A percentile compares a stretch with the other conserved stretches of the same genome.
Conservation (phyloP, 1,140 invertebrate genomes). For the Mactra quadrangularis region DNA sequence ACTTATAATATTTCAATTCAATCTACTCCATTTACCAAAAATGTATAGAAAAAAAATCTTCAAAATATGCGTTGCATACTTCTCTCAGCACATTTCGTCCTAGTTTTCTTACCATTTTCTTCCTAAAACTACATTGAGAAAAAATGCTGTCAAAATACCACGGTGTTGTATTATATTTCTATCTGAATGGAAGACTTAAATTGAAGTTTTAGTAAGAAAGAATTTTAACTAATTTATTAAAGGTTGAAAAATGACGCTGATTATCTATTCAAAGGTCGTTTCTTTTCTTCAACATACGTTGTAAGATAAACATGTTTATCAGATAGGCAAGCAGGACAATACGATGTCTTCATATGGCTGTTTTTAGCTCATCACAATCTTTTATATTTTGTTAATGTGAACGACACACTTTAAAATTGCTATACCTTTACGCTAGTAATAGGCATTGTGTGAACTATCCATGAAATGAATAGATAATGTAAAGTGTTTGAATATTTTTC, state of each 20-base stretch:
- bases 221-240: slow-evolving; percentile 27
- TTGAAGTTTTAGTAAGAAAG: slow-evolving; percentile 1
- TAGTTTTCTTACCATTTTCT: too few relatives aligned
- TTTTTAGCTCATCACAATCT: slow-evolving; percentile 14
- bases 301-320: slow-evolving; percentile 51
- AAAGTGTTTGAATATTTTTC: slow-evolving; percentile 25
- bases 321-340: slow-evolving; percentile 7
- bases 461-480: slow-evolving; percentile 50
- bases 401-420: slow-evolving; percentile 52
- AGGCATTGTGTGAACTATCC: slow-evolving; percentile 1
- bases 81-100: too few relatives aligned
- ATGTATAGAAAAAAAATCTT: too few relatives aligned
- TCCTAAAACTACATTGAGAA: neutral
- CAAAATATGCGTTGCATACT: too few relatives aligned
- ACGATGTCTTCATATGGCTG: slow-evolving; percentile 18
- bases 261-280: slow-evolving; percentile 29
- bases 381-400: slow-evolving; percentile 36
- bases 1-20: too few relatives aligned
- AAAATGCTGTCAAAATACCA: neutral
- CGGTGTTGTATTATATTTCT: neutral
- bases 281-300: slow-evolving; percentile 25
- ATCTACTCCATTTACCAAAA: too few relatives aligned
- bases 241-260: slow-evolving; percentile 4
- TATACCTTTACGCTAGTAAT: neutral
- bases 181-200: neutral